Conservation (phyloP, 2,797 vertebrate species). For the Gastrophryne carolinensis region DNA sequence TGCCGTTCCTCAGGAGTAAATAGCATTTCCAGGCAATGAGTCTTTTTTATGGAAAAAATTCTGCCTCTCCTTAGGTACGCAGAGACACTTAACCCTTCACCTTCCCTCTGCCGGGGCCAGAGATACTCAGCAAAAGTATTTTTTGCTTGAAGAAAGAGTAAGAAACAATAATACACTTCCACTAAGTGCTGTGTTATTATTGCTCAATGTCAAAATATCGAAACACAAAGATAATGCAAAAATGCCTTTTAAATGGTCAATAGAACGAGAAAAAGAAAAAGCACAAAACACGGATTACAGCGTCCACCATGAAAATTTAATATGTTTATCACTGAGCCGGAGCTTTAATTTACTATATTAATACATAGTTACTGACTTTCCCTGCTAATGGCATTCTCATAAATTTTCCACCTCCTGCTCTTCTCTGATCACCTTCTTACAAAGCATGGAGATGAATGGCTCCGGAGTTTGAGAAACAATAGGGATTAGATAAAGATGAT, state of each 20-base stretch:
- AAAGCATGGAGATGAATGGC: neutral
- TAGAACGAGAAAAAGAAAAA: slow-evolving; percentile 42
- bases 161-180: slow-evolving; percentile 22
- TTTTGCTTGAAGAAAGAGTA: slow-evolving; percentile 9
- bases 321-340: slow-evolving; percentile 47
- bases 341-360: slow-evolving; percentile 47
- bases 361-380: slow-evolving; percentile 39
- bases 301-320: slow-evolving; percentile 49
- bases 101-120: slow-evolving; percentile 16
- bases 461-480: slow-evolving; percentile 46
- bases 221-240: slow-evolving; percentile 35
- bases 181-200: slow-evolving; percentile 50
- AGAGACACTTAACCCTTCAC: slow-evolving; percentile 45
- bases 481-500: slow-evolving; percentile 53
- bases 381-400: slow-evolving; percentile 49
- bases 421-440: neutral
- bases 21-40: slow-evolving; percentile 34
- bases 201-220: slow-evolving; percentile 24
- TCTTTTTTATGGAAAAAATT: slow-evolving; percentile 11
- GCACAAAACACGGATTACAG: slow-evolving; percentile 47
- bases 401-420: slow-evolving; percentile 22
- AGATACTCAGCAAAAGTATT: slow-evolving; percentile 45
- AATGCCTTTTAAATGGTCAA: slow-evolving; percentile 46
- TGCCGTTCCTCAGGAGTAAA: slow-evolving; percentile 35
- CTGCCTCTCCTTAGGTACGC: slow-evolving; percentile 24